A percentile compares a stretch with the other conserved stretches of the same genome.
Conservation (phyloP, 2,113 vertebrate genomes). For the Cottus gobio region DNA sequence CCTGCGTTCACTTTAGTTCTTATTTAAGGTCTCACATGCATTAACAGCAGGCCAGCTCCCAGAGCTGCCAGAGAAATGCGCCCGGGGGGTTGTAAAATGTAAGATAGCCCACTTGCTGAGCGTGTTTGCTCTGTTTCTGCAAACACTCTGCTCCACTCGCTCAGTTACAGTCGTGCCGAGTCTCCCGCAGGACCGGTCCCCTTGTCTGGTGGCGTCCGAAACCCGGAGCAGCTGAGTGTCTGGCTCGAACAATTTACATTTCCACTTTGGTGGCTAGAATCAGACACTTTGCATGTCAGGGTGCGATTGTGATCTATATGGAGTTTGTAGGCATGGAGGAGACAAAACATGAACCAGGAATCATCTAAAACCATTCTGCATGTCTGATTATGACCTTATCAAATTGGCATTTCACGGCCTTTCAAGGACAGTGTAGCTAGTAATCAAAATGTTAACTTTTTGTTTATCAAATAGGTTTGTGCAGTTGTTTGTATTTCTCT, state of each 20-base stretch:
- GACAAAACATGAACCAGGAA: background rate
- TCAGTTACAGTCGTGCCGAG: slow-evolving; percentile 25
- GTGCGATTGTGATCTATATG: background rate
- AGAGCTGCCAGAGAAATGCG: slow-evolving; percentile 31
- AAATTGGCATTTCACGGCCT: background rate
- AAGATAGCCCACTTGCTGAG: slow-evolving; percentile 40
- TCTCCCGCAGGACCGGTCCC: slow-evolving; percentile 4
- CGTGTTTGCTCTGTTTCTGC: slow-evolving; percentile 44
- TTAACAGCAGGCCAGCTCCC: background rate
- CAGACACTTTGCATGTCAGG: background rate
- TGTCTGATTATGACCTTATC: background rate
- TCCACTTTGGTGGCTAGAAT: too few species aligned
- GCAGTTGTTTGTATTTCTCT: too few species aligned
- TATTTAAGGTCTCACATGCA: background rate
- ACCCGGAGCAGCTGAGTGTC: slow-evolving; percentile 23
- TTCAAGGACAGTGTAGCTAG: background rate
- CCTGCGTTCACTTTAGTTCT: background rate
- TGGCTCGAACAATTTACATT: background rate
- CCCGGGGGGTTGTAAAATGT: slow-evolving; percentile 3
- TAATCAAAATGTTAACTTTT: too few species aligned
- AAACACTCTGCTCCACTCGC: slow-evolving; percentile 26
- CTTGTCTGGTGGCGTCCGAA: slow-evolving; percentile 22
- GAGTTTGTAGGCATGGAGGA: background rate
- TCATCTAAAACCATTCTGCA: background rate
- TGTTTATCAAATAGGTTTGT: too few species aligned